Base-by-base conservation (phyloP, 2,888 invertebrate species). In the Orthosia gracilis region DNA sequence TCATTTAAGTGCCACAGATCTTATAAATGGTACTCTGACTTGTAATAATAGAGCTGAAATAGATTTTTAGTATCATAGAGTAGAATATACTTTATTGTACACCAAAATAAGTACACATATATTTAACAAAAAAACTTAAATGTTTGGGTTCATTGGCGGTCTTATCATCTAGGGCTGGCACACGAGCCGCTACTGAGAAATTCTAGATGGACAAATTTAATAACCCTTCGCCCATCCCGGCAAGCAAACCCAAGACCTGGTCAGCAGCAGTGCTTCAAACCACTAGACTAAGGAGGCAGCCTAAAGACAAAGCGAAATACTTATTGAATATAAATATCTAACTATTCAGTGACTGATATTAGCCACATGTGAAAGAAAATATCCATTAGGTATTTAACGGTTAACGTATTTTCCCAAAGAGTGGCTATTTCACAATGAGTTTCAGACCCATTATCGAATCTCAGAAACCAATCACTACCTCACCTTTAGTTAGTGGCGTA, bases 401-500 rank as follows among this genome's bases (percentile, higher is more conserved):
- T 31, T 26, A 47, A 31, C 7, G 7, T 9, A 21, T n/a, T 74
- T 49, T 9, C 15, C 18, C 13, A 21, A 50, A 45, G 12, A 9
- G 13, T 2, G 4, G 17, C 21, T 31, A 58, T 66, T 75, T 67
- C 26, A 23, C 23, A 57, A 49, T 15, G 21, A 49, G n/a, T 63
- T 49, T 31, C 3, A 23, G 9, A 47, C 45, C 26, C 23, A 58
- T 76, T 80, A 65, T 65, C 26, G 57, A 55, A 50, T 69, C 63
- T 64, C 17, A n/a, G 63, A 61, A 82, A 67, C 63, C 58, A 69
- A 70, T 76, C 62, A 58, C n/a, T 59, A 52, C 21, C n/a, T 31
- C 23, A 65, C 83, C 68, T 59, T 49, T 79, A 23, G 71, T 55
- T 47, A 65, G 70, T 73, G 40, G n/a, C 62, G 64, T 54, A 21